A percentile compares a stretch with the other conserved stretches of the same genome.
These are phyloP conservation scores for Hylia prasina DNA, from an alignment of 2,113 vertebrate species.

Conservation along the genomic window DNA sequence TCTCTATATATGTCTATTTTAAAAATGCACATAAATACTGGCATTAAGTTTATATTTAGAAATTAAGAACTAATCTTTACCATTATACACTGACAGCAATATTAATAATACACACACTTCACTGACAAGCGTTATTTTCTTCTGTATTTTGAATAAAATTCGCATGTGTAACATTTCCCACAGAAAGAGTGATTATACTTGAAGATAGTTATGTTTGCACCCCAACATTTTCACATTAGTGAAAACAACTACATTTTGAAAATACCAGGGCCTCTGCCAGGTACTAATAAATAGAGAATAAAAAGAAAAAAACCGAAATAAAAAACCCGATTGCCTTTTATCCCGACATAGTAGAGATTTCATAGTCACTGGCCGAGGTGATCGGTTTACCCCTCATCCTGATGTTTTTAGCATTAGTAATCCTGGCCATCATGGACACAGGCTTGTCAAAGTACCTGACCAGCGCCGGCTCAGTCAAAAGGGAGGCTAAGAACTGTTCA, in stretches of 20 bases:
- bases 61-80: conserved; percentile 60
- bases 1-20: conserved; percentile 7
- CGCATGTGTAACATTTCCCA: conserved; percentile 41
- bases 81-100: conserved; percentile 64
- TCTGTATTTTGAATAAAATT: conserved; percentile 44
- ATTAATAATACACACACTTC: conserved; percentile 64
- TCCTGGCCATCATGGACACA: conserved; percentile 83
- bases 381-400: conserved; percentile 83
- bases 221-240: conserved; percentile 58
- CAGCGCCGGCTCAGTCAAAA: conserved; percentile 91
- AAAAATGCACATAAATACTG: conserved; percentile 28
- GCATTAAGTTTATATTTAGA: conserved; percentile 26
- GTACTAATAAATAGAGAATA: conserved; percentile 72
- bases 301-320: conserved; percentile 15
- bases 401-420: conserved; percentile 90
- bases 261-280: conserved; percentile 62
- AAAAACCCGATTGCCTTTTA: conserved; percentile 53
- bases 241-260: conserved; percentile 58
- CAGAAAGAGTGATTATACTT: conserved; percentile 50
- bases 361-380: conserved; percentile 87
- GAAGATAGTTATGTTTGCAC: conserved; percentile 18
- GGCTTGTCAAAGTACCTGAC: conserved; percentile 95
- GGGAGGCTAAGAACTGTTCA: conserved; percentile 94
- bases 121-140: conserved; percentile 44
- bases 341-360: conserved; percentile 89